Percentiles rank a stretch among this genome's conserved stretches.
phyloP scores from a whole-genome alignment of 1,140 invertebrate genomes.

The Acromyrmex heyeri region DNA sequence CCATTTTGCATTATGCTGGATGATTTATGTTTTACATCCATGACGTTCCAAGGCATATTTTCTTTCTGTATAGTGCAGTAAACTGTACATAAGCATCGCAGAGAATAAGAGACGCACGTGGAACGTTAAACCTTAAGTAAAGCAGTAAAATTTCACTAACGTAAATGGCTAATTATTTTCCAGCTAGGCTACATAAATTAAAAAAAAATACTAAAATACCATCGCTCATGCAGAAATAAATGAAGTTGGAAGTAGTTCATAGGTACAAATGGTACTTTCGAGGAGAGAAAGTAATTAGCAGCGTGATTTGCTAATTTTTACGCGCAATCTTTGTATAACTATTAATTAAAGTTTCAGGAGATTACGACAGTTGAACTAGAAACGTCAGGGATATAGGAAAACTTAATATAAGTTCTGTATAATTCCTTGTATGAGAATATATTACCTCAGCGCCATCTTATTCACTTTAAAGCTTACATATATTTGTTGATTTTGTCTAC shows the following conservation, averaged over 20 bases:
- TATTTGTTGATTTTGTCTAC: neutral
- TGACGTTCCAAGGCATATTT: conserved; percentile 30
- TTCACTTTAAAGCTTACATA: neutral
- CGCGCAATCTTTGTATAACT: neutral
- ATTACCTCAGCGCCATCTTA: neutral
- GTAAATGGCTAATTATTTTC: neutral
- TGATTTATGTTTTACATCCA: conserved; percentile 42
- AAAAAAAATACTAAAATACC: conserved; percentile 23
- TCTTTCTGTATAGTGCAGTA: conserved; percentile 26
- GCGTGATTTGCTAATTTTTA: conserved; percentile 2
- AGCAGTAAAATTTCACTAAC: conserved; percentile 52
- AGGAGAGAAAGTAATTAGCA: neutral
- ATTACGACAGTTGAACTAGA: neutral
- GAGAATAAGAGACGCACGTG: conserved; percentile 1
- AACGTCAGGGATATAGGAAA: neutral
- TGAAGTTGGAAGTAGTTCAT: neutral
- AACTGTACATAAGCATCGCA: conserved; percentile 26
- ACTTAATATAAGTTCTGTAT: neutral
- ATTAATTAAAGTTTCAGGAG: conserved; percentile 25
- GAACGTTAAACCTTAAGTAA: conserved; percentile 49
- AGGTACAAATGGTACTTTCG: neutral
- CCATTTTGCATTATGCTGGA: conserved; percentile 16
- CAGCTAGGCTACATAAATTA: conserved; percentile 31
- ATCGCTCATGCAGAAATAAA: conserved; percentile 5
- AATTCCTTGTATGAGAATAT: neutral